Evolutionary conservation across 2,797 vertebrate genomes (phyloP), one percentile per base, ranked within the genome.

Genomic region (Pseudocheirus occidentalis): DNA sequence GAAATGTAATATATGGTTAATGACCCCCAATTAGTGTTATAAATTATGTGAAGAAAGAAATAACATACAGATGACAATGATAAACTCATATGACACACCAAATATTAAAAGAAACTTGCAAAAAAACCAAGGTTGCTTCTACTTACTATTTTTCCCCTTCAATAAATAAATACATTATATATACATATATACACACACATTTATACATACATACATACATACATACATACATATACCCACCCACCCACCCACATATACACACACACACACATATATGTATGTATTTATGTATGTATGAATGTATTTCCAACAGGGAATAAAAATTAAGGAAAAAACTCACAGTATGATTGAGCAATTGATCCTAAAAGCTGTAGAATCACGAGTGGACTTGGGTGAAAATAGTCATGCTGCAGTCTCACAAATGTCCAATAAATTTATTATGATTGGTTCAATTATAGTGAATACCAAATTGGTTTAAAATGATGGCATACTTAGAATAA

Each of bases 1-100:
- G 56, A 92, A 95, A 93, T 95, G 90, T 95, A 96, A 96, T 93
- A 94, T 95, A 91, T 94, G 54, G 66, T 95, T 96, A 95, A 55
- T 91, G 92, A 93, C n/a, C 40, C 56, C 95, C 62, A 90, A 59
- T 21, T 95, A 90, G 53, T 96, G 92, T n/a, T 92, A 87, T 56
- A 92, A 89, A 66, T 56, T 95, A 57, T 91, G 93, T 56, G 94
- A 29, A 91, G 16, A 89, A 34, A 90, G 27, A 93, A 95, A 31
- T 11, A 66, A 92, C 28, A 27, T 91, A 24, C 55, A 95, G 73
- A 40, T 46, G 62, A 90, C 55, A 96, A 59, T 93, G 90, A 54
- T 27, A 90, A 91, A 92, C 31, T 91, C 21, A 94, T 34, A 59
- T 53, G 46, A 34, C 58, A 94, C 10, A 34, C 5, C 52, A 9